Conservation (phyloP, 2,797 vertebrate genomes). For the Myripristis murdjan region DNA sequence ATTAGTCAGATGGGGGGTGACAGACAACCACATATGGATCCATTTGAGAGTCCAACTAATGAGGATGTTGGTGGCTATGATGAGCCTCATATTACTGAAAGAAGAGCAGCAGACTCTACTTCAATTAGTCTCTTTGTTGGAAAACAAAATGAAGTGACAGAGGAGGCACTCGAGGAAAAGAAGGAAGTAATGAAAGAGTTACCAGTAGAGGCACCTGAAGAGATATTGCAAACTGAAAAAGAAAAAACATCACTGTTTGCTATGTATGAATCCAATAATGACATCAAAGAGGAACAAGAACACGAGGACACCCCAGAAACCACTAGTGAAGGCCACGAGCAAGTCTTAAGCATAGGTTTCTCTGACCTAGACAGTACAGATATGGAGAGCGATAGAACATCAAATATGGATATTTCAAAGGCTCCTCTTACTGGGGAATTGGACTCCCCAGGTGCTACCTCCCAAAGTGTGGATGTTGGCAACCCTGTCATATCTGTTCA, state of each 20-base stretch:
- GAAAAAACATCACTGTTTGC: conserved; percentile 2
- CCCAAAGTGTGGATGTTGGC: conserved; percentile 15
- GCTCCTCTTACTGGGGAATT: background rate
- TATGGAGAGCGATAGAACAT: conserved; percentile 18
- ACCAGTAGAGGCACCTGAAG: background rate
- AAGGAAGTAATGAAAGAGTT: conserved; percentile 23
- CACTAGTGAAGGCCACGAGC: background rate
- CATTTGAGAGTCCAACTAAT: background rate
- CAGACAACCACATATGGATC: background rate
- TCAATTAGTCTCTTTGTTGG: conserved; percentile 10
- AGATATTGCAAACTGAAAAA: conserved; percentile 26
- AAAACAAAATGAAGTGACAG: conserved; percentile 11
- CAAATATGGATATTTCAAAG: background rate
- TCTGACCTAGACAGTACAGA: background rate
- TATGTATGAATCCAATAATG: background rate
- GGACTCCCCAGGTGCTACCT: conserved; percentile 16
- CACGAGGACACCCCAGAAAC: conserved; percentile 23
- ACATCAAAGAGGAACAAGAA: background rate
- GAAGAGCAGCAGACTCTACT: conserved; percentile 31
- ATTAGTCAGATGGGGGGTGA: background rate
- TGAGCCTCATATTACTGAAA: too few species aligned
- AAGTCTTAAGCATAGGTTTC: conserved; percentile 4
- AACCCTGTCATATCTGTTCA: conserved; percentile 7
- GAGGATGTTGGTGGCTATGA: conserved; percentile 4
- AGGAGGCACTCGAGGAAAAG: conserved; percentile 12